phyloP scores from a whole-genome alignment of 2,113 vertebrate genomes.

The Orientallactaga bullata region DNA sequence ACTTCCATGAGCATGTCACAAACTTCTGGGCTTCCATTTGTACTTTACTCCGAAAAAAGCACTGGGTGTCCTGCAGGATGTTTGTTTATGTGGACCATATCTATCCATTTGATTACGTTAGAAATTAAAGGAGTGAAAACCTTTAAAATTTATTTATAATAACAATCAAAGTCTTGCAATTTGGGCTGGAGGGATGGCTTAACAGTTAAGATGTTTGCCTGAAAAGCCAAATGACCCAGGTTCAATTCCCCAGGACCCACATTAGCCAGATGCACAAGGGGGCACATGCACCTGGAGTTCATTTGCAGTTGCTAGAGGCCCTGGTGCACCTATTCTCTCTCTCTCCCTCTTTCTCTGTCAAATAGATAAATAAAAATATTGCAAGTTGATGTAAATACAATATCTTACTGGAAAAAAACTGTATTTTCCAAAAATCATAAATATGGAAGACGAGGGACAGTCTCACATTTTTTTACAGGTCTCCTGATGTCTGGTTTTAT shows the following conservation, averaged over 20 bases:
- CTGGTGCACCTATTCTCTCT: too few relatives aligned
- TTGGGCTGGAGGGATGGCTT: too few relatives aligned
- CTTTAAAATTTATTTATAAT: constrained; percentile 36
- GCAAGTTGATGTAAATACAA: neutral
- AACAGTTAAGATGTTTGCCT: too few relatives aligned
- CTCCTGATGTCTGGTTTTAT: neutral
- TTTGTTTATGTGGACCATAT: neutral
- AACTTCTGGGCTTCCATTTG: neutral
- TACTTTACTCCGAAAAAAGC: neutral
- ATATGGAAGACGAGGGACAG: neutral
- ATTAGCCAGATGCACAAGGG: too few relatives aligned
- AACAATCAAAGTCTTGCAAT: neutral
- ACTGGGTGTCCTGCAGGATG: neutral
- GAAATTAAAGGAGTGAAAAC: constrained; percentile 1
- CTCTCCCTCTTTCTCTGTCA: too few relatives aligned
- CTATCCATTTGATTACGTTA: constrained; percentile 27
- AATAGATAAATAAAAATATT: too few relatives aligned
- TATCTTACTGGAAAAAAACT: neutral
- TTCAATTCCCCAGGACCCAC: too few relatives aligned
- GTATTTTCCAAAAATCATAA: constrained; percentile 45
- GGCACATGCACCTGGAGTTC: too few relatives aligned
- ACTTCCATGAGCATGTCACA: neutral
- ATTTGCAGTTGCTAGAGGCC: too few relatives aligned
- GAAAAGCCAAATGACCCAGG: too few relatives aligned
- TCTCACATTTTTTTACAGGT: constrained; percentile 31